Conservation (phyloP, 2,888 invertebrate species). For the Lycaena phlaeas region DNA sequence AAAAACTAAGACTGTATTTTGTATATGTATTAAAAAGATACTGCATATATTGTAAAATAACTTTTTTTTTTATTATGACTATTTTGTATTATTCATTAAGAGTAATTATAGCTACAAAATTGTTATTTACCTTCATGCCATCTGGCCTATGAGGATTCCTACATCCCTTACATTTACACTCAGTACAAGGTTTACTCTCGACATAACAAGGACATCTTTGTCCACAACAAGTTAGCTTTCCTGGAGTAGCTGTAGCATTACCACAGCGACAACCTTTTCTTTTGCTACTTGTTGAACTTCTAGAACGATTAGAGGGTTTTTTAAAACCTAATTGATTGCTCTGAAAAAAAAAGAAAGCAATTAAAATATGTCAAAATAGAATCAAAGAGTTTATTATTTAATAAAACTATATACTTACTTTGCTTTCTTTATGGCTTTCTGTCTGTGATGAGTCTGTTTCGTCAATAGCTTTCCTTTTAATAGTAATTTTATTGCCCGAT, state of each 20-base stretch:
- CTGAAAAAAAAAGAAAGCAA: conserved; percentile 34
- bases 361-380: neutral
- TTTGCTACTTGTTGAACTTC: conserved; percentile 60
- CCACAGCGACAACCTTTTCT: conserved; percentile 91
- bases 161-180: conserved; percentile 94
- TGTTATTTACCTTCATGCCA: conserved; percentile 83
- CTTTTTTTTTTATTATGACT: too few species aligned
- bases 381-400: neutral
- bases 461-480: conserved; percentile 82
- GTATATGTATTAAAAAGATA: too few species aligned
- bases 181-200: conserved; percentile 89
- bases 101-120: too few species aligned
- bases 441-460: conserved; percentile 59
- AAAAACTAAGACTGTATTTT: too few species aligned
- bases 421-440: conserved; percentile 51
- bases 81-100: too few species aligned
- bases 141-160: conserved; percentile 90
- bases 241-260: conserved; percentile 89
- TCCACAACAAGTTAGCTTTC: conserved; percentile 93
- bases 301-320: conserved; percentile 59
- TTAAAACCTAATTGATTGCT: conserved; percentile 56
- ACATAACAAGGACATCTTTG: conserved; percentile 96
- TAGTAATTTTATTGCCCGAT: conserved; percentile 86
- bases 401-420: conserved; percentile 30
- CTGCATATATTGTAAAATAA: too few species aligned